Conservation (phyloP, 2,888 invertebrate genomes). For the Capitulum mitella region DNA sequence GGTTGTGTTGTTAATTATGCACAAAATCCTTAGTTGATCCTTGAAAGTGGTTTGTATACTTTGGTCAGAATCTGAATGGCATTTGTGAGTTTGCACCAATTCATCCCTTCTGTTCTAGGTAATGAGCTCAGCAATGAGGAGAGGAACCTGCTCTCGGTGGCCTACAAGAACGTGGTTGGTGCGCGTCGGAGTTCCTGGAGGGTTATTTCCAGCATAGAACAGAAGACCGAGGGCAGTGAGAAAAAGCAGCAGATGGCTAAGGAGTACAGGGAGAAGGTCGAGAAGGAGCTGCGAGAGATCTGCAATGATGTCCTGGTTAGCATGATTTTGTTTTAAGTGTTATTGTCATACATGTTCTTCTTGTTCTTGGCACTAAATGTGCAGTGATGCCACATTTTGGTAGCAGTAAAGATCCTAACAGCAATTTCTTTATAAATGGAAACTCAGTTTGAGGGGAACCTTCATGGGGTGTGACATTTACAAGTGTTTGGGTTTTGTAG, state of each 20-base stretch:
- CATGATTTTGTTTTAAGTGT: slow-evolving; percentile 4
- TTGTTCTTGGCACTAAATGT: background rate
- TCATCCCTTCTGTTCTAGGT: slow-evolving; percentile 57
- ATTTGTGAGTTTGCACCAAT: too few relatives aligned
- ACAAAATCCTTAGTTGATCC: too few relatives aligned
- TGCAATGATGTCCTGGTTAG: slow-evolving; percentile 52
- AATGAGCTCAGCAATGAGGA: slow-evolving; percentile 96
- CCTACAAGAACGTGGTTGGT: slow-evolving; percentile 98
- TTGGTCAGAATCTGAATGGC: too few relatives aligned
- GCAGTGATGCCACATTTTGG: background rate
- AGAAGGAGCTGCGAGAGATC: slow-evolving; percentile 51
- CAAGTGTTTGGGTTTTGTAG: too few relatives aligned
- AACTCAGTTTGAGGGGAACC: too few relatives aligned
- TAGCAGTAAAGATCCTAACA: too few relatives aligned
- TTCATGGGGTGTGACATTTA: too few relatives aligned
- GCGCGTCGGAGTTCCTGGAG: slow-evolving; percentile 96
- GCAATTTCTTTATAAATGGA: too few relatives aligned
- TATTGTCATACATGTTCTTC: background rate
- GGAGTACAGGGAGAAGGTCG: slow-evolving; percentile 94
- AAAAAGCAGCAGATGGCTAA: slow-evolving; percentile 99
- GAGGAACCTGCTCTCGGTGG: slow-evolving; percentile 94
- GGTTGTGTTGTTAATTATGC: too few relatives aligned
- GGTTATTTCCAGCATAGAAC: slow-evolving; percentile 97
- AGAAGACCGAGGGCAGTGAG: slow-evolving; percentile 96
- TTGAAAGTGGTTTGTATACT: too few relatives aligned